phyloP scores from a whole-genome alignment of 2,888 invertebrate species.

The Leptopilina myrica region DNA sequence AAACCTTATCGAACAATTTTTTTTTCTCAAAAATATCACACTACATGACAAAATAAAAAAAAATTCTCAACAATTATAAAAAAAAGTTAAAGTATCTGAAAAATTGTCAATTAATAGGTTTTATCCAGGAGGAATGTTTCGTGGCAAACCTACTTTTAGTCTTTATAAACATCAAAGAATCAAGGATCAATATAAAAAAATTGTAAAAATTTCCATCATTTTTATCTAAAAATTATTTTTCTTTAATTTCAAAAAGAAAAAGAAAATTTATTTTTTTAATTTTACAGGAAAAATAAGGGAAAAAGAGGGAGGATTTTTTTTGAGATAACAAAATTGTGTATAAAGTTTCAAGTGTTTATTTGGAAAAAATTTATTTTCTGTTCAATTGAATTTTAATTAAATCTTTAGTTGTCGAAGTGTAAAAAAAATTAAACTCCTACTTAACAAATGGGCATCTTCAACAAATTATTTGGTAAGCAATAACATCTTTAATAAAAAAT shows the following conservation, averaged over 20 bases:
- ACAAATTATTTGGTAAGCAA: constrained; percentile 11
- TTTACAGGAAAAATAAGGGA: too few relatives aligned
- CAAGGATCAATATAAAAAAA: constrained; percentile 7
- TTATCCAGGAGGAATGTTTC: constrained; percentile 4
- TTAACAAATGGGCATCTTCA: constrained; percentile 21
- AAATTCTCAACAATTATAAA: too few relatives aligned
- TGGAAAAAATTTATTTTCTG: too few relatives aligned
- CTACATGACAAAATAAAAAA: too few relatives aligned
- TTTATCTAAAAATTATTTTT: background rate
- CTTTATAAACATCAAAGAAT: constrained; percentile 19
- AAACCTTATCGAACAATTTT: too few relatives aligned
- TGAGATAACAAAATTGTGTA: too few relatives aligned
- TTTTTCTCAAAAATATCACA: too few relatives aligned
- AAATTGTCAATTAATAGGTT: background rate
- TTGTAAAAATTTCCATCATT: background rate
- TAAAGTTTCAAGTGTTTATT: too few relatives aligned
- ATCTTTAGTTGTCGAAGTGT: background rate
- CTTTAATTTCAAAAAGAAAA: background rate
- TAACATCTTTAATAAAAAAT: too few relatives aligned
- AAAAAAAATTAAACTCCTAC: background rate
- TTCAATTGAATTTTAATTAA: too few relatives aligned
- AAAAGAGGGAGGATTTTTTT: too few relatives aligned
- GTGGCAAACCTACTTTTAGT: constrained; percentile 17
- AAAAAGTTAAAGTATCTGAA: background rate
- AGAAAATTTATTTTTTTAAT: too few relatives aligned